Conservation (phyloP, 1,140 invertebrate species). For the Apis florea region DNA sequence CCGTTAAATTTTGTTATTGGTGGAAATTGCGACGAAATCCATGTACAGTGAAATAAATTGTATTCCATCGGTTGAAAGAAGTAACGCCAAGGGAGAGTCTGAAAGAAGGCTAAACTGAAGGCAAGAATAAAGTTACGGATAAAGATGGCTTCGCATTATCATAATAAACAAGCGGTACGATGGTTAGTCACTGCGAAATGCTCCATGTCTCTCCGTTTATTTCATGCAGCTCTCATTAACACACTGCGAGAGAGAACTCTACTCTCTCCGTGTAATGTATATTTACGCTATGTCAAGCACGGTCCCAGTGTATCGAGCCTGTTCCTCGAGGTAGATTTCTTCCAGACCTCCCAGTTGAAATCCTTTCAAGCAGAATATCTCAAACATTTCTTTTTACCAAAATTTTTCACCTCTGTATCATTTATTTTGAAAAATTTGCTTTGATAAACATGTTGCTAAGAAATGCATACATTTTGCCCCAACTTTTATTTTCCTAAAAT, state of each 20-base stretch:
- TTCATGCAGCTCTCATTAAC: conserved; percentile 58
- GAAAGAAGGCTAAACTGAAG: conserved; percentile 21
- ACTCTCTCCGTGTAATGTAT: conserved; percentile 46
- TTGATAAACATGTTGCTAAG: neutral
- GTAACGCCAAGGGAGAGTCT: neutral
- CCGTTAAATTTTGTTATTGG: neutral
- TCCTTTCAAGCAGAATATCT: neutral
- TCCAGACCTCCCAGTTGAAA: conserved; percentile 36
- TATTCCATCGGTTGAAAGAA: conserved; percentile 23
- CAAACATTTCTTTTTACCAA: neutral
- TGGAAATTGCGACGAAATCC: neutral
- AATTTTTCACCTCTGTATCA: neutral
- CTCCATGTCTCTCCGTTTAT: conserved; percentile 51
- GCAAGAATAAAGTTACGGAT: conserved; percentile 50
- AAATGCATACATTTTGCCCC: neutral
- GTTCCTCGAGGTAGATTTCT: conserved; percentile 24
- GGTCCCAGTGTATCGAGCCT: conserved; percentile 41
- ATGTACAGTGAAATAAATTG: conserved; percentile 33
- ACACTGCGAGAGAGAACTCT: conserved; percentile 48
- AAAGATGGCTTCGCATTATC: conserved; percentile 66
- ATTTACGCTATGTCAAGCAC: conserved; percentile 46
- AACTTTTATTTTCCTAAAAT: neutral
- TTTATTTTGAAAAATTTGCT: conserved; percentile 16
- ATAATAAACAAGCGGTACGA: conserved; percentile 61
- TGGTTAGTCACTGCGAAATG: conserved; percentile 57